Base-by-base conservation (phyloP, 2,797 vertebrate species). In the Cynodonichthys magdalenae region DNA sequence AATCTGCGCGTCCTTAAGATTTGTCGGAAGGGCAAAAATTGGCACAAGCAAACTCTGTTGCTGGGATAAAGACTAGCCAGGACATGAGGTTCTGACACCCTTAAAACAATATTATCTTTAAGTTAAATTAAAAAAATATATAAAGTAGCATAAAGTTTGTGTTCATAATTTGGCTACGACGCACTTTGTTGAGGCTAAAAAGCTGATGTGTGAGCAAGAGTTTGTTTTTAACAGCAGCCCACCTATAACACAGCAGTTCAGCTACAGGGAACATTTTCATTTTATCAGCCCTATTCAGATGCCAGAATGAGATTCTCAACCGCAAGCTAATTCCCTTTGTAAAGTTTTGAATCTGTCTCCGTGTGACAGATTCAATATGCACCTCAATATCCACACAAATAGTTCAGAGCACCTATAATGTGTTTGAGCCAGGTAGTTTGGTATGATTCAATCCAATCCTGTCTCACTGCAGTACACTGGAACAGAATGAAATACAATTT, bases 281-380 rank as follows among this genome's bases (percentile, higher is more conserved):
- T 71, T 81, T 62, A 72, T 77, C 70, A 63, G 58, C 31, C 11
- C 19, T 3, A n/a, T 50, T 42, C 45, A 53, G 69, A 71, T 78
- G 53, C 53, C 41, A 34, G 42, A 47, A 67, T 76, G 57, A 69
- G 56, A 74, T 64, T 83, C 31, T 75, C 59, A 59, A 81, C 67
- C 74, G 66, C 36, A 59, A 70, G 53, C 60, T 69, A 54, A 75
- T 74, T 63, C 71, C 55, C 31, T 74, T 39, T 50, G 19, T 47
- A 46, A 20, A 15, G 28, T 74, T 59, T 60, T 19, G 42, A 50
- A 67, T 64, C 54, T 77, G 67, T 81, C 63, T 48, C 4, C 60
- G 47, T 45, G 42, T 74, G 77, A 87, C 76, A 81, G 62, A 72
- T 84, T 83, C 69, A 80, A 83, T 86, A 80, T 77, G 65, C 61